Conservation (phyloP, 2,888 invertebrate species). For the Furcula furcula region DNA sequence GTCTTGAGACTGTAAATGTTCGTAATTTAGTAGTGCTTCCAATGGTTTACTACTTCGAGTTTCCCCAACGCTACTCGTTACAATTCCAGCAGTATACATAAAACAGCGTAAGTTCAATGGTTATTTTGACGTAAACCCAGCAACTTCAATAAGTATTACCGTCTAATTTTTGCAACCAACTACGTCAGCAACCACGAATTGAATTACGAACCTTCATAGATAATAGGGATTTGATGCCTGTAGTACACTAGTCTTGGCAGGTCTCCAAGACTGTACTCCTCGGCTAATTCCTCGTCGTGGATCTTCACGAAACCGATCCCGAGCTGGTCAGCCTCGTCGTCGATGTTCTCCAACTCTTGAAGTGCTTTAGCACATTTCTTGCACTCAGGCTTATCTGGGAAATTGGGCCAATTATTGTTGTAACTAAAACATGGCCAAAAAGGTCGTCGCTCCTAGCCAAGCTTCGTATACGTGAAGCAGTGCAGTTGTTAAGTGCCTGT, state of each 20-base stretch:
- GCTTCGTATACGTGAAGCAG: constrained; percentile 65
- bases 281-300: constrained; percentile 93
- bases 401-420: constrained; percentile 17
- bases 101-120: constrained; percentile 26
- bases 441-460: constrained; percentile 37
- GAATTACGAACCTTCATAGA: constrained; percentile 90
- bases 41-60: constrained; percentile 16
- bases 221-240: constrained; percentile 95
- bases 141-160: constrained; percentile 16
- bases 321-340: constrained; percentile 96
- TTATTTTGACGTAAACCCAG: constrained; percentile 31
- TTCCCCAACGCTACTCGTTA: constrained; percentile 22
- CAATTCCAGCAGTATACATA: constrained; percentile 19
- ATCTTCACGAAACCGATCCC: constrained; percentile 98
- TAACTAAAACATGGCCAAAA: constrained; percentile 15
- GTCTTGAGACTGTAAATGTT: constrained; percentile 11
- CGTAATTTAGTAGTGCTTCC: constrained; percentile 12
- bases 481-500: constrained; percentile 69
- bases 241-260: constrained; percentile 96
- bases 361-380: constrained; percentile 95
- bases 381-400: constrained; percentile 94
- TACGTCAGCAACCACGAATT: neutral
- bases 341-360: constrained; percentile 95
- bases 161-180: neutral
- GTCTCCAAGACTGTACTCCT: constrained; percentile 94